These are phyloP conservation scores for Clarias fuscus DNA, from an alignment of 2,797 vertebrate genomes.

Conservation along the genomic window DNA sequence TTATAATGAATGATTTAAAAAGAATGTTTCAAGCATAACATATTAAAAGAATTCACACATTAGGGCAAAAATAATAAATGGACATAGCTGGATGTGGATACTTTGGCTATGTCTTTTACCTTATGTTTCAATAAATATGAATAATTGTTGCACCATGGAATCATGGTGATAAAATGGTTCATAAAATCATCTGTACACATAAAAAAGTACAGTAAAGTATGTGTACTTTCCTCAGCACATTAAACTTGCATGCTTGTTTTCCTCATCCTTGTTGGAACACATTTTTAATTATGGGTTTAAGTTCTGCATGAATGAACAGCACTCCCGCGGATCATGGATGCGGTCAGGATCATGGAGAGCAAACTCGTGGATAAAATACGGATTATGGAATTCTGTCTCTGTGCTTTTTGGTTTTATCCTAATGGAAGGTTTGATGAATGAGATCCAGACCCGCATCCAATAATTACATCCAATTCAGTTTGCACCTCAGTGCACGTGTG, in stretches of 20 bases:
- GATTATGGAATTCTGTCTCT: conserved; percentile 39
- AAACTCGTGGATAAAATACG: conserved; percentile 23
- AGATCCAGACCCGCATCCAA: conserved; percentile 31
- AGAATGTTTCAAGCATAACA: background rate
- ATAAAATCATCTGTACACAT: background rate
- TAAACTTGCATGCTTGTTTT: conserved; percentile 10
- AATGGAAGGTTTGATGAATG: conserved; percentile 42
- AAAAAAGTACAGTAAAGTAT: background rate
- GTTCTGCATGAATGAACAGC: conserved; percentile 19
- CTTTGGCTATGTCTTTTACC: background rate
- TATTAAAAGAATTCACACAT: background rate
- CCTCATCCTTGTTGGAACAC: conserved; percentile 22
- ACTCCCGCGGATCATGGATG: background rate
- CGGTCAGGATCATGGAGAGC: conserved; percentile 14
- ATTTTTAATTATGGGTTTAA: conserved; percentile 41
- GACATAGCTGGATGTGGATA: background rate
- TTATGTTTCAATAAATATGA: background rate
- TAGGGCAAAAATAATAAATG: too few relatives aligned
- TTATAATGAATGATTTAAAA: background rate
- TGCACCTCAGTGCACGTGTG: conserved; percentile 2
- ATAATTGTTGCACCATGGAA: background rate
- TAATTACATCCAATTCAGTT: conserved; percentile 39
- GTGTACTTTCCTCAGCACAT: background rate
- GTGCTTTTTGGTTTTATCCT: conserved; percentile 32
- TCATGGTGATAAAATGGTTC: too few relatives aligned